phyloP scores from a whole-genome alignment of 2,113 vertebrate genomes.

The Catharus bicknelli region DNA sequence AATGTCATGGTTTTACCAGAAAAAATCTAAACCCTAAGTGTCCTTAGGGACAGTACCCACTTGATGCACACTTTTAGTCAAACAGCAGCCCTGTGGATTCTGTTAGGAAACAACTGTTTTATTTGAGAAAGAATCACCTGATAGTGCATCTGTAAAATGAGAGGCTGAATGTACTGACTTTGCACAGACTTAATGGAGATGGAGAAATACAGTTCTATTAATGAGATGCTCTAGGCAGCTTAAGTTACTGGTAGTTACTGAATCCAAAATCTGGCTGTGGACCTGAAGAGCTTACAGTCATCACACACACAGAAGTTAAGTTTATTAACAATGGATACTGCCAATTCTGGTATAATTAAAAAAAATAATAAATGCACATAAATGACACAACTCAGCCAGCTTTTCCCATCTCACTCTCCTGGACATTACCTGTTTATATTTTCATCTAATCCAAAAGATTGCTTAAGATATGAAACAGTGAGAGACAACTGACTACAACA shows the following conservation, averaged over 20 bases:
- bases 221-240: neutral
- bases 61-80: neutral
- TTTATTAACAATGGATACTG: neutral
- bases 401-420: neutral
- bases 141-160: neutral
- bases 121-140: neutral
- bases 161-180: neutral
- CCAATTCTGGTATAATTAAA: neutral
- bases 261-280: neutral
- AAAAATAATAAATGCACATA: rapidly evolving
- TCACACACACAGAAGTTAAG: neutral
- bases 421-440: neutral
- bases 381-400: neutral
- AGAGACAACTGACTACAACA: neutral
- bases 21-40: neutral
- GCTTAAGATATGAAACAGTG: neutral
- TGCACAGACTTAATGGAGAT: neutral
- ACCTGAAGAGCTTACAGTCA: neutral
- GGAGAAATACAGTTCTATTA: neutral
- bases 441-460: neutral
- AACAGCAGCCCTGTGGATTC: neutral
- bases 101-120: neutral
- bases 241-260: neutral
- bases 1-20: neutral
- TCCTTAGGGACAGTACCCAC: neutral